These are phyloP conservation scores for Austrolebias charrua DNA, from an alignment of 2,797 vertebrate species.

Conservation along the genomic window DNA sequence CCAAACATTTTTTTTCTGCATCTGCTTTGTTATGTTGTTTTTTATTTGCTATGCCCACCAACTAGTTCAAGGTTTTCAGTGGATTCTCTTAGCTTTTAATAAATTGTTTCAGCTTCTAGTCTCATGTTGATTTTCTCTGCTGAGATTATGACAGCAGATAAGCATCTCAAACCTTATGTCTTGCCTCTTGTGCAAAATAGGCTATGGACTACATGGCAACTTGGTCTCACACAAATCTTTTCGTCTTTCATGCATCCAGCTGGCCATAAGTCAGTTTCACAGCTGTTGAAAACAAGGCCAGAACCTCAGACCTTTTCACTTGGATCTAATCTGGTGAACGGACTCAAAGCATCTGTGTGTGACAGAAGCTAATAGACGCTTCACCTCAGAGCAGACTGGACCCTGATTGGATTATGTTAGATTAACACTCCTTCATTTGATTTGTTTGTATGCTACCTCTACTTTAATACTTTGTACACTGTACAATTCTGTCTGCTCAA, in stretches of 20 bases:
- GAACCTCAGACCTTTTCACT: constrained; percentile 49
- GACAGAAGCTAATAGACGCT: constrained; percentile 36
- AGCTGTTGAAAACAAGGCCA: constrained; percentile 25
- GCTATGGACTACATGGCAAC: constrained; percentile 1
- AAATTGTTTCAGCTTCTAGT: constrained; percentile 8
- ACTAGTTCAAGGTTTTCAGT: neutral
- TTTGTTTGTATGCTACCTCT: constrained; percentile 48
- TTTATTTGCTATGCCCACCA: neutral
- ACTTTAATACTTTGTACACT: constrained; percentile 9
- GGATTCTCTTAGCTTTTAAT: constrained; percentile 17
- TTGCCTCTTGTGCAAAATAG: constrained; percentile 30
- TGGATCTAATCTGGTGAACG: constrained; percentile 40
- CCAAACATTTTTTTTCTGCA: constrained; percentile 37
- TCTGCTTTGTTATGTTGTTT: constrained; percentile 16
- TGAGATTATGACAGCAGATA: constrained; percentile 61
- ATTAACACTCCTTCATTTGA: constrained; percentile 51
- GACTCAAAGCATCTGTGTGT: constrained; percentile 37
- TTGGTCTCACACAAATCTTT: constrained; percentile 37
- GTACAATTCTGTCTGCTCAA: neutral
- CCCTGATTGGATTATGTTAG: constrained; percentile 61
- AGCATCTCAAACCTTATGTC: constrained; percentile 52
- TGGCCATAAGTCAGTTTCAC: constrained; percentile 35
- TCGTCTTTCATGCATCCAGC: constrained; percentile 26
- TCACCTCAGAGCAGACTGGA: constrained; percentile 39
- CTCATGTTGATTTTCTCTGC: constrained; percentile 23